A percentile compares a stretch with the other conserved stretches of the same genome.
Evolutionary conservation across 2,113 vertebrate species (phyloP).

Genomic region (Hemibagrus wyckioides): DNA sequence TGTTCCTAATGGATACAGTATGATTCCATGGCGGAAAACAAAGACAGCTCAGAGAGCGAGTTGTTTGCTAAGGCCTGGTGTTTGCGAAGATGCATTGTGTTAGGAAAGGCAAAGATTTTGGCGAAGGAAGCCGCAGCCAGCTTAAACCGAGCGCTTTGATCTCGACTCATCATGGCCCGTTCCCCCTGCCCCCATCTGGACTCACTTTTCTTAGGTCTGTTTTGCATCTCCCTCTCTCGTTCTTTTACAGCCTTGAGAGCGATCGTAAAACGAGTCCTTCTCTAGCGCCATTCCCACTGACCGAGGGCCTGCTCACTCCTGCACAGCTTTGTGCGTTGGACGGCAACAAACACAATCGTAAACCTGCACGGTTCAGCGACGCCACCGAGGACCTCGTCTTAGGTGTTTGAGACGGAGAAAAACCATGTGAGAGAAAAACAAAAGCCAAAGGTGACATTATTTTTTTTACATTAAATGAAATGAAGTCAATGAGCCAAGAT

Average conservation of each 20-base stretch:
- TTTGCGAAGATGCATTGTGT: conserved; percentile 28
- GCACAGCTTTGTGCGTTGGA: background rate
- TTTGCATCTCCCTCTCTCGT: conserved; percentile 54
- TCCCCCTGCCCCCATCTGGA: conserved; percentile 55
- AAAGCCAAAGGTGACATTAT: background rate
- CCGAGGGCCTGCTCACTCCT: conserved; percentile 25
- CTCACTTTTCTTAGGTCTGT: conserved; percentile 58
- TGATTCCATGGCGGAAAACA: background rate
- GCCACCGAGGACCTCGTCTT: background rate
- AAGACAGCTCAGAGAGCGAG: background rate
- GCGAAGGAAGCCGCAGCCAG: conserved; percentile 14
- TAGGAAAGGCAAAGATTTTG: conserved; percentile 24
- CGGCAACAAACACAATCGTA: conserved; percentile 22
- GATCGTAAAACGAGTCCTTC: conserved; percentile 58
- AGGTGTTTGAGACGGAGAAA: background rate
- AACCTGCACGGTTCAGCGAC: conserved; percentile 13
- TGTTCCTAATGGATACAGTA: background rate
- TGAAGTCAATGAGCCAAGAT: background rate
- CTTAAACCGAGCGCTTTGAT: conserved; percentile 50
- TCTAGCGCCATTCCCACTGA: conserved; percentile 46
- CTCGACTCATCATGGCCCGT: conserved; percentile 46
- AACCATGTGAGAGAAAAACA: background rate
- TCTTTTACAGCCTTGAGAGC: conserved; percentile 56
- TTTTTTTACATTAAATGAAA: background rate
- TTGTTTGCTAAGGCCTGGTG: background rate